Evolutionary conservation across 2,888 invertebrate genomes (phyloP).

Genomic region (Abrostola tripartita): DNA sequence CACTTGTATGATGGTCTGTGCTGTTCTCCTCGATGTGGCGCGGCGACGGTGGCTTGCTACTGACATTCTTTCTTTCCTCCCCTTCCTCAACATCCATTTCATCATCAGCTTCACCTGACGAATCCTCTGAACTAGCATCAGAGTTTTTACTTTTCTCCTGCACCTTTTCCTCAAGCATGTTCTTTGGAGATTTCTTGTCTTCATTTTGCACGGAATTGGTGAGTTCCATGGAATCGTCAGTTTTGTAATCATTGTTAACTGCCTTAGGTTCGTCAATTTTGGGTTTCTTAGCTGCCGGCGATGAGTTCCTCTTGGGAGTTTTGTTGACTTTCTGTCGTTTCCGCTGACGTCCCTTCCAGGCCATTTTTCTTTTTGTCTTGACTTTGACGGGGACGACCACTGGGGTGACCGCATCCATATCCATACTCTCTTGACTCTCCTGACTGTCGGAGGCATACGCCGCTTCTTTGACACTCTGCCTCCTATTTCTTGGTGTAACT

Average conservation of each 20-base stretch:
- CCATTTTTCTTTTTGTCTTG: constrained; percentile 82
- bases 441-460: constrained; percentile 81
- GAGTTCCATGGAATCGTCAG: constrained; percentile 71
- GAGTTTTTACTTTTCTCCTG: constrained; percentile 77
- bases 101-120: constrained; percentile 90
- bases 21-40: constrained; percentile 78
- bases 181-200: constrained; percentile 58
- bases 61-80: constrained; percentile 78
- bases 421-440: constrained; percentile 79
- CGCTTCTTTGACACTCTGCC: constrained; percentile 72
- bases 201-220: constrained; percentile 52
- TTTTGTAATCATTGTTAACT: constrained; percentile 68
- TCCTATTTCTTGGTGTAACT: constrained; percentile 63
- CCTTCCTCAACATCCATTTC: constrained; percentile 90
- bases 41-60: constrained; percentile 79
- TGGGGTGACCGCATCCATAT: constrained; percentile 60
- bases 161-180: constrained; percentile 63
- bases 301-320: constrained; percentile 56
- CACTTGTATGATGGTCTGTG: constrained; percentile 84
- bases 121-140: constrained; percentile 88
- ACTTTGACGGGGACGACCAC: constrained; percentile 62
- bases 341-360: constrained; percentile 84
- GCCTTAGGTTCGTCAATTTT: constrained; percentile 67
- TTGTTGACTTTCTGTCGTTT: constrained; percentile 75
- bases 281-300: constrained; percentile 75